phyloP scores from a whole-genome alignment of 2,113 vertebrate species.

The Cromileptes altivelis region DNA sequence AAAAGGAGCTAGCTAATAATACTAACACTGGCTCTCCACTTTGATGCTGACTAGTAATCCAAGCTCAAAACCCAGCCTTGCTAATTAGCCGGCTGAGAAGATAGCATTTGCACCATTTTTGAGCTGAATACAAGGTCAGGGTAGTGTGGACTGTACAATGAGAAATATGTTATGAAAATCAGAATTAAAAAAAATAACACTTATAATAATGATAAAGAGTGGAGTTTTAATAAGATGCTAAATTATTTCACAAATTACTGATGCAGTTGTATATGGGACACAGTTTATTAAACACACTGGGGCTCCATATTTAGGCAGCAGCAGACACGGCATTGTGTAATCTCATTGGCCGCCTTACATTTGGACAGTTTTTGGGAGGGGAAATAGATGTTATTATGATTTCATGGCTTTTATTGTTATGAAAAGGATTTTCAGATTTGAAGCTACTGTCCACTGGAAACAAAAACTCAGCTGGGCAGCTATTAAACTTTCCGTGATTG shows the following conservation, averaged over 20 bases:
- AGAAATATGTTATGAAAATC: too few relatives aligned
- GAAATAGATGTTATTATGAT: slow-evolving; percentile 52
- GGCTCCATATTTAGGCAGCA: slow-evolving; percentile 56
- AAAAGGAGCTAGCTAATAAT: too few relatives aligned
- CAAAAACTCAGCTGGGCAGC: slow-evolving; percentile 61
- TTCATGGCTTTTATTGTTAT: slow-evolving; percentile 60
- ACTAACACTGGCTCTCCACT: too few relatives aligned
- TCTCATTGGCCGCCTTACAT: slow-evolving; percentile 41
- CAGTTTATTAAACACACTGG: neutral
- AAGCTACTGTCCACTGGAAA: slow-evolving; percentile 70
- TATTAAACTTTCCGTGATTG: slow-evolving; percentile 67
- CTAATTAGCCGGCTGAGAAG: too few relatives aligned
- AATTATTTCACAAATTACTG: neutral
- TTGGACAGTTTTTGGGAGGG: slow-evolving; percentile 33
- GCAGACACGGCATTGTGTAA: slow-evolving; percentile 22
- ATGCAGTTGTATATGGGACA: neutral
- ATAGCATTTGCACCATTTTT: too few relatives aligned
- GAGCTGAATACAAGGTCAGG: too few relatives aligned
- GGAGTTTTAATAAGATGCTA: neutral
- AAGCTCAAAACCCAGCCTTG: too few relatives aligned
- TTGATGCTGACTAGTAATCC: too few relatives aligned
- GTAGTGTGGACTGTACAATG: too few relatives aligned
- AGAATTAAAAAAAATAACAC: neutral
- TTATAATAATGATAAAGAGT: neutral
- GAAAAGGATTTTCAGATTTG: slow-evolving; percentile 72